Evolutionary conservation across 2,797 vertebrate species (phyloP), one percentile per base, ranked within the genome.

Genomic region (Chlorospingus flavigularis): DNA sequence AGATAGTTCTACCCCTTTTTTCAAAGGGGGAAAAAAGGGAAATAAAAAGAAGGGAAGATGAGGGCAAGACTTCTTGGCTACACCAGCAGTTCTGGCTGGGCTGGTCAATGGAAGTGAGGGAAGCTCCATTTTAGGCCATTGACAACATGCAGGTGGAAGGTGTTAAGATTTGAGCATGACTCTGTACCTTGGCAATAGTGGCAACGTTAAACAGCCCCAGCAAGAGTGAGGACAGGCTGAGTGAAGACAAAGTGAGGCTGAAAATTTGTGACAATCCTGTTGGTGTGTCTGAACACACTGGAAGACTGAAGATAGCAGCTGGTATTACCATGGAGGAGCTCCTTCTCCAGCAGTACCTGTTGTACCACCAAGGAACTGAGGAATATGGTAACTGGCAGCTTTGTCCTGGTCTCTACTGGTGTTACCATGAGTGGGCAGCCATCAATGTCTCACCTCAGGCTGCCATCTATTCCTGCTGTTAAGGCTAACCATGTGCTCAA

Each of bases 11-110:
- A 31, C 12, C 13, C 2, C 5, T 7, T 65, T 91, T 88, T 65
- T 39, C 0, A 1, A 50, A 58, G 3, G 5, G 1, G 0, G 3
- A 24, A 33, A 11, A 24, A n/a, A 33, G 11, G 7, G 23, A 45
- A 60, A 39, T 53, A 3, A 35, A 61, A 85, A 51, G 7, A 39
- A 50, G 31, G 11, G 30, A 81, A 54, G 3, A 18, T 47, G 66
- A 77, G 12, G 21, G 14, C 13, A 89, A 80, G 48, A 58, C n/a
- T 80, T 13, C n/a, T 47, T 28, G 18, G 35, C 25, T 60, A 9
- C 14, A 7, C 63, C 62, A 60, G 40, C 58, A 67, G 19, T 40
- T 78, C 53, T 60, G 48, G 33, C 21, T 30, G 21, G 17, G 40
- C 17, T 24, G 26, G 19, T n/a, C 42, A 63, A 2, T 25, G 21